phyloP scores from a whole-genome alignment of 2,113 vertebrate species.

The Pseudonaja textilis region DNA sequence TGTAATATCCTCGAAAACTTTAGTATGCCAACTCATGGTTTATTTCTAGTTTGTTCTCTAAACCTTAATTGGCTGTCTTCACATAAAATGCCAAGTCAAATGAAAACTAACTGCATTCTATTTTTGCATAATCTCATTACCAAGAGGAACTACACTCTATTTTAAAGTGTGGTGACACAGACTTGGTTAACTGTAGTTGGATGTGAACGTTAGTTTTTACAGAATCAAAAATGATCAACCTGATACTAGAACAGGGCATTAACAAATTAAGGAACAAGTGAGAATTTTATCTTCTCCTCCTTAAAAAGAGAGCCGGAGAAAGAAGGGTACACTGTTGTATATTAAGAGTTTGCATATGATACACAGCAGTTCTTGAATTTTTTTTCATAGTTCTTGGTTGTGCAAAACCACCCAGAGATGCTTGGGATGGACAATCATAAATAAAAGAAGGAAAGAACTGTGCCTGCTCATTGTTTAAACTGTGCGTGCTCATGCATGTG shows the following conservation, averaged over 20 bases:
- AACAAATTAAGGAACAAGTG: not conserved
- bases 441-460: not conserved
- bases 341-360: not conserved
- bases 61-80: not conserved
- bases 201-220: not conserved
- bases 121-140: not conserved
- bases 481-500: not conserved
- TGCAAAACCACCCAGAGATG: not conserved
- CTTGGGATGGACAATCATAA: not conserved
- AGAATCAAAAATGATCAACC: not conserved
- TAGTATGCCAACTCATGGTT: not conserved
- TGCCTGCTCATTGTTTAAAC: not conserved
- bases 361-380: not conserved
- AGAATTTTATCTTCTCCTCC: not conserved
- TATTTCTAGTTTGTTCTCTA: not conserved
- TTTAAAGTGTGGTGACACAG: not conserved
- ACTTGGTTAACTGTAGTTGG: not conserved
- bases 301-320: not conserved
- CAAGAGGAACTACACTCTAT: not conserved
- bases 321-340: not conserved
- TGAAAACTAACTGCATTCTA: not conserved
- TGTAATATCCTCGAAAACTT: not conserved
- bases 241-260: not conserved
- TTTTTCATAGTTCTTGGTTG: not conserved
- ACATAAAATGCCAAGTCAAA: not conserved